These are phyloP conservation scores for Rynchops niger DNA, from an alignment of 2,113 vertebrate genomes.

Conservation along the genomic window DNA sequence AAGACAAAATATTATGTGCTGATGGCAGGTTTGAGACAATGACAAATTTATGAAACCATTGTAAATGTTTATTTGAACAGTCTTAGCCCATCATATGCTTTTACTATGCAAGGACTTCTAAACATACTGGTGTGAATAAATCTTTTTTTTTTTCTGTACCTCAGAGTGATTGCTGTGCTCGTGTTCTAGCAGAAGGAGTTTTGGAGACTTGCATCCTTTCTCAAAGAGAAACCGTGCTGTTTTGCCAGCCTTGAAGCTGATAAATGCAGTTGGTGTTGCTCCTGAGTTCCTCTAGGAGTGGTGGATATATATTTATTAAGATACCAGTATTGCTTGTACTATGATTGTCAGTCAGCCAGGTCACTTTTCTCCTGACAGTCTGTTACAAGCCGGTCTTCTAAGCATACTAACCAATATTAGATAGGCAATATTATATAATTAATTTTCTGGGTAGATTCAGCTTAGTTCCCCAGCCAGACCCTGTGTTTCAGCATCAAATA, in stretches of 20 bases:
- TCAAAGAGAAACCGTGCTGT: background rate
- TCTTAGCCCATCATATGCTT: background rate
- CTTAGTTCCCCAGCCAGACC: background rate
- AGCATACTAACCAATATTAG: background rate
- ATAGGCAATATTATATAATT: background rate
- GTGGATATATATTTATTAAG: background rate
- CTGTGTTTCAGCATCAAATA: background rate
- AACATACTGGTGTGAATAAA: background rate
- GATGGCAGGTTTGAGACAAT: background rate
- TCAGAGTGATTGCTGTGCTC: background rate
- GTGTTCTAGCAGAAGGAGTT: background rate
- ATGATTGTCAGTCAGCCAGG: background rate
- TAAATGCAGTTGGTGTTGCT: background rate
- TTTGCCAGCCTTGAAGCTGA: background rate
- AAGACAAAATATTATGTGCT: background rate
- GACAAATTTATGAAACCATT: background rate
- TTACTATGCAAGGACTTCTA: background rate
- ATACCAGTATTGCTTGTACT: background rate
- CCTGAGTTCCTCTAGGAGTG: background rate
- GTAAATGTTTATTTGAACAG: background rate
- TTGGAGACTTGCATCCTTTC: background rate
- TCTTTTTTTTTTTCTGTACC: background rate
- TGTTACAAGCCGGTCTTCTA: background rate
- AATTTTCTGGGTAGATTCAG: background rate
- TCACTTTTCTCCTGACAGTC: background rate